Base-by-base conservation (phyloP, 2,113 vertebrate species). In the Nematolebias whitei region DNA sequence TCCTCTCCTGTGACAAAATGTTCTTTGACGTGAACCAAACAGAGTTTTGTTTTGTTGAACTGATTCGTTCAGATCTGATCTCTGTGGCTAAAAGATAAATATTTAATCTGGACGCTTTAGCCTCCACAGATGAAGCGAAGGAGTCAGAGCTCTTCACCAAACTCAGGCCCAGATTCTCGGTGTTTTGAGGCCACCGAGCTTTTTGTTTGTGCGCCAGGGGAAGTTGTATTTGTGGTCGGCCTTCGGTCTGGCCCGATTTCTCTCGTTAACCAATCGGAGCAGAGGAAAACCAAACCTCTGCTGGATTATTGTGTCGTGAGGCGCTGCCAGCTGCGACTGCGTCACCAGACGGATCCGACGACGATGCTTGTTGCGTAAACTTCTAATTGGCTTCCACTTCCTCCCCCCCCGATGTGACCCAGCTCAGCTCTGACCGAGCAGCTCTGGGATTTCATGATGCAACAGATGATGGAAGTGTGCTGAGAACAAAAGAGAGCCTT, bases 401-500 rank as follows among this genome's bases (percentile, higher is more conserved):
- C 49, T 61, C 66, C 18, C 22, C 53, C 62, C 14, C 32, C 3
- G 41, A 41, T 56, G 57, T 56, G 35, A 74, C 70, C 57, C 47
- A 19, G 56, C 32, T 12, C 38, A n/a, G 67, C 11, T 63, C 59
- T 84, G 76, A 43, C 74, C 32, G 1, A 79, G 74, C 52, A 55
- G 24, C 55, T 72, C 63, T 45, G n/a, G 22, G 71, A 78, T 5
- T 77, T 56, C 29, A 74, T 83, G 79, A 88, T 61, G 75, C 64
- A 85, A 82, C 19, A 66, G 20, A 1, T 5, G 32, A 74, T 72
- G 54, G 70, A 63, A 82, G 44, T 71, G 72, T 29, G 67, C n/a
- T 20, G 52, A 79, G 69, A 83, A 81, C 79, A 86, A 85, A 58
- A 68, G 59, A 60, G 41, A 41, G 38, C 58, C 55, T 74, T 70